phyloP scores from a whole-genome alignment of 2,113 vertebrate species.

The Hippocampus comes region DNA sequence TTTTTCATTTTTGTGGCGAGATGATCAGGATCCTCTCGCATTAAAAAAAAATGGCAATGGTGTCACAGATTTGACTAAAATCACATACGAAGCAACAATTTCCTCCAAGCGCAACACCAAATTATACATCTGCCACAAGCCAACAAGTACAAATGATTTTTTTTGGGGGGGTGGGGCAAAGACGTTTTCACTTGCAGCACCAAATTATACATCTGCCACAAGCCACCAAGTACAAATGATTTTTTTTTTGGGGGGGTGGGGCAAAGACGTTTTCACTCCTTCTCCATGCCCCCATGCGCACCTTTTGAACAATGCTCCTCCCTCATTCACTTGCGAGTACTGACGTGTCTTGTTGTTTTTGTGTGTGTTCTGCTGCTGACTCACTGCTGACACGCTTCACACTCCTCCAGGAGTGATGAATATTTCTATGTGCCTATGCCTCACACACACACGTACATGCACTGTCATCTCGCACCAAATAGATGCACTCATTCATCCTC shows the following conservation, averaged over 20 bases:
- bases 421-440: conserved; percentile 27
- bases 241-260: not conserved
- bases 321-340: not conserved
- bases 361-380: not conserved
- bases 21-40: too few relatives aligned
- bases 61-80: not conserved
- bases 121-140: not conserved
- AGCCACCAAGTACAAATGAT: not conserved
- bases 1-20: too few relatives aligned
- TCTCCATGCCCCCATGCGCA: not conserved
- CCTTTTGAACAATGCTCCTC: not conserved
- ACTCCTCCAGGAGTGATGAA: conserved; percentile 31
- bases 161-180: not conserved
- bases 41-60: too few relatives aligned
- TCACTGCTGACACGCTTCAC: conserved; percentile 29
- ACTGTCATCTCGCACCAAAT: conserved; percentile 1
- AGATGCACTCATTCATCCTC: not conserved
- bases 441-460: conserved; percentile 2
- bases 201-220: not conserved
- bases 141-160: not conserved
- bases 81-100: not conserved
- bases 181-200: too few relatives aligned
- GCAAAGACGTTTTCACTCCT: not conserved
- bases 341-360: not conserved
- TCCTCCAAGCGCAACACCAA: too few relatives aligned